Evolutionary conservation across 2,797 vertebrate genomes (phyloP), one percentile per base, ranked within the genome.

Genomic region (Falco concolor): DNA sequence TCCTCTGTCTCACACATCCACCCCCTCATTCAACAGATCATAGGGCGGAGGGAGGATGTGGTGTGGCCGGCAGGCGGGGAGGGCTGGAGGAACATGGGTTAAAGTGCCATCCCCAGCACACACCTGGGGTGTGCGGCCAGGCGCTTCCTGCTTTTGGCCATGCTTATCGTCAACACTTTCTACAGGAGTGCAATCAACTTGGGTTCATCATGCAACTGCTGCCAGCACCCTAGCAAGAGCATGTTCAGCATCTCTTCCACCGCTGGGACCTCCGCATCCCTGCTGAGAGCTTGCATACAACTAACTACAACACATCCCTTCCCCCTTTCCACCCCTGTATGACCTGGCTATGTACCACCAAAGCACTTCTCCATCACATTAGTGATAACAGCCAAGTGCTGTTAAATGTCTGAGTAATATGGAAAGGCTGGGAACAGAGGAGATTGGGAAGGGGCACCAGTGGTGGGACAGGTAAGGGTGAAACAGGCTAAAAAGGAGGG

Each of bases 71-170:
- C 32, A 49, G 87, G 32, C 2, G 2, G 60, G 50, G 47, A 73
- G 13, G 52, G 56, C 56, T 84, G 82, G 19, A 76, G 70, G 23
- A 40, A 34, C 40, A 30, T 0, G 57, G 74, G n/a, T 42, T 76
- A 4, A n/a, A 83, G 78, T n/a, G 94, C n/a, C 77, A 53, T 34
- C 63, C 72, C 60, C 63, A 49, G 68, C 69, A 68, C 49, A 24
- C 0, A 23, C 38, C 50, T 17, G 60, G 49, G 53, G 12, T 0
- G 1, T 1, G 11, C 0, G 2, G 85, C 42, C 14, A 32, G 2
- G 30, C 0, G 1, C 52, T 79, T 82, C 93, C 83, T 91, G 73
- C 83, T 49, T 15, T 20, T 49, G 78, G 56, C 36, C 1, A 0
- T 13, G 45, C 7, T 73, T 19, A 16, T 15, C 1, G 0, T 8